phyloP scores from a whole-genome alignment of 1,140 invertebrate genomes.

The Diorhabda sublineata region DNA sequence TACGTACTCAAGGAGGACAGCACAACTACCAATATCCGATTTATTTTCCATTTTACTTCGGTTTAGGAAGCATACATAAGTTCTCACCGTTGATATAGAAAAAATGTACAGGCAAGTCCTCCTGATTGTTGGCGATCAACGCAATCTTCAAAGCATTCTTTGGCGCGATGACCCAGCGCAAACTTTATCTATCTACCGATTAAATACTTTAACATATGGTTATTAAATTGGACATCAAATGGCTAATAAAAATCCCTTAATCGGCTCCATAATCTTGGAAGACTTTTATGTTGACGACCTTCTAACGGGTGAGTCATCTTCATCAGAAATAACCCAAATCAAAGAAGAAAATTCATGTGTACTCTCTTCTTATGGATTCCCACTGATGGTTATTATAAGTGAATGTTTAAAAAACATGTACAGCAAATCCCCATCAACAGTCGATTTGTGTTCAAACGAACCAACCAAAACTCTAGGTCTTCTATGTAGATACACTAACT shows the following conservation, averaged over 20 bases:
- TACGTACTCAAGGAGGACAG: no score
- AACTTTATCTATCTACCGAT: background rate
- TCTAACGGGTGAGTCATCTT: slow-evolving; percentile 34
- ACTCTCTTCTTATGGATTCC: no score
- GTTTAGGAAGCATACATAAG: background rate
- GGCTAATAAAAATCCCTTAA: slow-evolving; percentile 32
- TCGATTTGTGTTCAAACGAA: no score
- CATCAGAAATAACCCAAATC: no score
- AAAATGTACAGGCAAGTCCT: slow-evolving; percentile 9
- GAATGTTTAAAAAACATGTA: no score
- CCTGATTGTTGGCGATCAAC: background rate
- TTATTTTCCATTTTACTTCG: slow-evolving; percentile 2
- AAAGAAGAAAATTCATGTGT: no score
- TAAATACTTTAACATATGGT: slow-evolving; percentile 20
- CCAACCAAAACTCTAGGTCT: no score
- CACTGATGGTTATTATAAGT: no score
- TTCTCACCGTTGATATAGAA: slow-evolving; percentile 8
- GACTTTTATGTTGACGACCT: slow-evolving; percentile 53
- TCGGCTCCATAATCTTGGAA: slow-evolving; percentile 31
- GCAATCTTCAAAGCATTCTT: slow-evolving; percentile 1
- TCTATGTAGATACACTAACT: no score
- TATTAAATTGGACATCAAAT: slow-evolving; percentile 11
- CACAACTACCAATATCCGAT: background rate
- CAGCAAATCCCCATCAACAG: no score
- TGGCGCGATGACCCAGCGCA: slow-evolving; percentile 6